A percentile compares a stretch with the other conserved stretches of the same genome.
phyloP scores from a whole-genome alignment of 1,140 invertebrate species.

The Aricia agestis region DNA sequence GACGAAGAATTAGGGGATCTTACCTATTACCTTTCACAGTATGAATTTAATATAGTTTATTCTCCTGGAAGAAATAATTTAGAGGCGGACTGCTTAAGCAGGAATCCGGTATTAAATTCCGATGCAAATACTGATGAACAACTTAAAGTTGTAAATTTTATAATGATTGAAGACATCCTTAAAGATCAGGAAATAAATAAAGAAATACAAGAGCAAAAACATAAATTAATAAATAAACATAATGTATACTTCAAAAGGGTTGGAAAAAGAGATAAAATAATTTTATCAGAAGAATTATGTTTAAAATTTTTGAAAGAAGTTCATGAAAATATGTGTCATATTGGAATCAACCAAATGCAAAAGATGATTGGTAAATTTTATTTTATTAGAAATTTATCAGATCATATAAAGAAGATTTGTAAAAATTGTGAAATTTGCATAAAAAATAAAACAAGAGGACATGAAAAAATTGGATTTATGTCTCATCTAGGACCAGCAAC shows the following conservation, averaged over 20 bases:
- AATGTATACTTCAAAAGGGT: background rate
- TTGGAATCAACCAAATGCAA: conserved; percentile 17
- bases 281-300: conserved; percentile 15
- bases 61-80: conserved; percentile 25
- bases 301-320: conserved; percentile 7
- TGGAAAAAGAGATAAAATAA: conserved; percentile 15
- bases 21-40: conserved; percentile 25
- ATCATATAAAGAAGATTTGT: background rate
- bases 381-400: background rate
- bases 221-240: background rate
- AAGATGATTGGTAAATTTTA: background rate
- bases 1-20: conserved; percentile 46
- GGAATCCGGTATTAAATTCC: conserved; percentile 10
- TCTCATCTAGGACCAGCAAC: conserved; percentile 42
- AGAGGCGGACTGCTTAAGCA: conserved; percentile 21
- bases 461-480: conserved; percentile 25
- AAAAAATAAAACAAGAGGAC: conserved; percentile 5
- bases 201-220: background rate
- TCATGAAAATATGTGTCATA: conserved; percentile 18
- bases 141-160: background rate
- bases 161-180: background rate
- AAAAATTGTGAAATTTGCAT: conserved; percentile 18
- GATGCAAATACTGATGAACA: conserved; percentile 10
- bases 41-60: conserved; percentile 25
- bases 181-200: background rate